phyloP scores from a whole-genome alignment of 2,888 invertebrate species.

The Boloria selene region DNA sequence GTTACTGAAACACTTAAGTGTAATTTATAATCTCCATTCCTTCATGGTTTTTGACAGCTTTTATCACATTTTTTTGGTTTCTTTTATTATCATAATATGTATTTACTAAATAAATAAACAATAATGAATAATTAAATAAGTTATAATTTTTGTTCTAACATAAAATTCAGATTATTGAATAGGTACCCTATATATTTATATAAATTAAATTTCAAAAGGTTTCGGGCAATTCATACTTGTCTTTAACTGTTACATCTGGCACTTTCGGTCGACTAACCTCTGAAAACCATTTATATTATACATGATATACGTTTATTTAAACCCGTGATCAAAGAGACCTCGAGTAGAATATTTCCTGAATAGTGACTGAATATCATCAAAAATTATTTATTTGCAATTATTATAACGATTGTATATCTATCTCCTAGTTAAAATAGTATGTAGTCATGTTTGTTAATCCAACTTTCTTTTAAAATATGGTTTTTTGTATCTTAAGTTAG shows the following conservation, averaged over 20 bases:
- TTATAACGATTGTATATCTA: conserved; percentile 23
- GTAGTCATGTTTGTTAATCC: neutral
- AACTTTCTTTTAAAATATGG: conserved; percentile 1
- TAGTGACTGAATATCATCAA: conserved; percentile 12
- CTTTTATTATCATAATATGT: too few relatives aligned
- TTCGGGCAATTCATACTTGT: too few relatives aligned
- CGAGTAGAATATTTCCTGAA: conserved; percentile 10
- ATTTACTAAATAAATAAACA: too few relatives aligned
- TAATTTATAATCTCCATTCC: too few relatives aligned
- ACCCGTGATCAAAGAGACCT: conserved; percentile 12
- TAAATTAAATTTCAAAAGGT: too few relatives aligned
- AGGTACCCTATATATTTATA: too few relatives aligned
- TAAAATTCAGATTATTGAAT: too few relatives aligned
- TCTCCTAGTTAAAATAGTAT: conserved; percentile 19
- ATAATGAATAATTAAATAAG: too few relatives aligned
- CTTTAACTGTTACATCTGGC: neutral
- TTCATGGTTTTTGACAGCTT: too few relatives aligned
- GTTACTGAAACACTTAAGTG: too few relatives aligned
- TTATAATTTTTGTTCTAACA: too few relatives aligned
- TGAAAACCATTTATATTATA: neutral
- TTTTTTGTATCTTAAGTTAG: neutral
- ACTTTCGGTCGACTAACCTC: neutral
- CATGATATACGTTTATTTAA: neutral
- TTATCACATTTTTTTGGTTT: too few relatives aligned
- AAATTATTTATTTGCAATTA: conserved; percentile 19